Percentiles rank a stretch among this genome's conserved stretches.
phyloP scores from a whole-genome alignment of 2,888 invertebrate species.

The Drosophila austrosaltans region DNA sequence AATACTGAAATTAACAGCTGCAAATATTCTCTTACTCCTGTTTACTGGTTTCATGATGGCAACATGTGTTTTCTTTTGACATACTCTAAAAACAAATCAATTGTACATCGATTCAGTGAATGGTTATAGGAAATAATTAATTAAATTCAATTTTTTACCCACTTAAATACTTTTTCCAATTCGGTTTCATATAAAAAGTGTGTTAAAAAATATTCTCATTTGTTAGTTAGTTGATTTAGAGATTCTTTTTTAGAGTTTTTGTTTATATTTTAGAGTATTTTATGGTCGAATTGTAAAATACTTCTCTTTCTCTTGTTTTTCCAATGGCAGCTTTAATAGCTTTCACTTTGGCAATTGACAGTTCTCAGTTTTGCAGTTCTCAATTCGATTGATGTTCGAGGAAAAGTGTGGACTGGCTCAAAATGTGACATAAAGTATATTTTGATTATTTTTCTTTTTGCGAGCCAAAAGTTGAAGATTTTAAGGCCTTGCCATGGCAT shows the following conservation, averaged over 20 bases:
- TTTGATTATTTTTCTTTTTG: conserved; percentile 70
- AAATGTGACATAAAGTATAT: conserved; percentile 64
- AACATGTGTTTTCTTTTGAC: background rate
- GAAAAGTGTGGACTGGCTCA: conserved; percentile 36
- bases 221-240: no score
- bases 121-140: background rate
- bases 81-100: background rate
- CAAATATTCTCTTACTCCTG: conserved; percentile 11
- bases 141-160: no score
- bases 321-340: conserved; percentile 6
- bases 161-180: no score
- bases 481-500: conserved; percentile 54
- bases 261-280: background rate
- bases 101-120: background rate
- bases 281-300: background rate
- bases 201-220: no score
- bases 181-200: no score
- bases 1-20: conserved; percentile 64
- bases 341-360: conserved; percentile 29
- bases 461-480: conserved; percentile 58
- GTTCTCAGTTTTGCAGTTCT: conserved; percentile 10
- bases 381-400: background rate
- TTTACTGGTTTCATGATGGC: conserved; percentile 16
- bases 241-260: background rate
- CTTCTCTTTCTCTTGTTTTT: background rate